Evolutionary conservation across 2,113 vertebrate genomes (phyloP).

Genomic region (Rana temporaria): DNA sequence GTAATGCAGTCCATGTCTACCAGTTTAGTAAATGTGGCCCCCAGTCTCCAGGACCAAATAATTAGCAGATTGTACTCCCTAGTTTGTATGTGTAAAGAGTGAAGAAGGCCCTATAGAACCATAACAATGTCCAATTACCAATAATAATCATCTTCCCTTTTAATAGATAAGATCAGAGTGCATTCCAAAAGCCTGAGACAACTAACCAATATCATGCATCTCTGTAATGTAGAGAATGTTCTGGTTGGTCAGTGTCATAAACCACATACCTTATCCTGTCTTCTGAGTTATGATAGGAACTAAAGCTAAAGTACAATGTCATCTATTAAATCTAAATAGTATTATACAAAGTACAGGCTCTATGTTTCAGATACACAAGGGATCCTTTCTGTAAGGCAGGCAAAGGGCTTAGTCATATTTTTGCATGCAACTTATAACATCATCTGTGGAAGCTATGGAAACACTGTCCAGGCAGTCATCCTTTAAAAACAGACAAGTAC

Average conservation of each 20-base stretch:
- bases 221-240: neutral
- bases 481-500: neutral
- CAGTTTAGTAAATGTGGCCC: no score
- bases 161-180: neutral
- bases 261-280: neutral
- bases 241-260: neutral
- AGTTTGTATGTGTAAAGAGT: neutral
- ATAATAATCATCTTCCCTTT: neutral
- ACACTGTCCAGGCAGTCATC: slow-evolving; percentile 5
- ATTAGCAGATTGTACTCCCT: neutral
- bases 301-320: neutral
- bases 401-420: slow-evolving; percentile 28
- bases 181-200: neutral
- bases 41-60: neutral
- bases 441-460: slow-evolving; percentile 13
- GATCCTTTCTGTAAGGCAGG: slow-evolving; percentile 56
- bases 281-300: neutral
- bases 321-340: neutral
- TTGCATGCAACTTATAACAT: neutral
- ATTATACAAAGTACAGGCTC: slow-evolving; percentile 16
- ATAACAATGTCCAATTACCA: neutral
- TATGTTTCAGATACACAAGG: neutral
- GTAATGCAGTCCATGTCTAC: no score
- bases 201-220: neutral
- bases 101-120: neutral